Conservation (phyloP, 2,797 vertebrate species). For the Anguilla obscura region DNA sequence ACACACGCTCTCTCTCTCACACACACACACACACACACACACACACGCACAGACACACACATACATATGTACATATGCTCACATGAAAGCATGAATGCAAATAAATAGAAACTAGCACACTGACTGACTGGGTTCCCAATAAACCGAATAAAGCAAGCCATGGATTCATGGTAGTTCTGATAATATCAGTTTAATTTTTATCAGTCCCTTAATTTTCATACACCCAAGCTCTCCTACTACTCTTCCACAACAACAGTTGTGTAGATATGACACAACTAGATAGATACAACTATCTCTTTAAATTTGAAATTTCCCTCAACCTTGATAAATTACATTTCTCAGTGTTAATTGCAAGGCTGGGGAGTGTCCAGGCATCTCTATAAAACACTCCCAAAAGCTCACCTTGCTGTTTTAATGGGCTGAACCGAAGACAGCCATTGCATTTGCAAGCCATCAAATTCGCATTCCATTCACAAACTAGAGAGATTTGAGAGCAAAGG, state of each 20-base stretch:
- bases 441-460: neutral
- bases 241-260: neutral
- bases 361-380: conserved; percentile 13
- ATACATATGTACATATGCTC: neutral
- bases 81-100: neutral
- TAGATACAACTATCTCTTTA: conserved; percentile 11
- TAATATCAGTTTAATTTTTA: neutral
- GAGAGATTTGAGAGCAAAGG: conserved; percentile 22
- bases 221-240: neutral
- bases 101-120: neutral
- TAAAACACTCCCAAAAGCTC: conserved; percentile 14
- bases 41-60: neutral
- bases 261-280: neutral
- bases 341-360: conserved; percentile 19
- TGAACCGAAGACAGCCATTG: neutral
- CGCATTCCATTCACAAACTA: conserved; percentile 6
- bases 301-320: conserved; percentile 17
- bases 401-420: neutral
- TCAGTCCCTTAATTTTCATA: neutral
- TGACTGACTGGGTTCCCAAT: neutral
- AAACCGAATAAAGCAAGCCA: neutral
- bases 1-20: neutral
- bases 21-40: neutral
- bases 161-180: neutral
- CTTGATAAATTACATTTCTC: conserved; percentile 25